Percentiles rank a stretch among this genome's conserved stretches.
These are phyloP conservation scores for Melanogrammus aeglefinus DNA, from an alignment of 2,797 vertebrate species.

Conservation along the genomic window DNA sequence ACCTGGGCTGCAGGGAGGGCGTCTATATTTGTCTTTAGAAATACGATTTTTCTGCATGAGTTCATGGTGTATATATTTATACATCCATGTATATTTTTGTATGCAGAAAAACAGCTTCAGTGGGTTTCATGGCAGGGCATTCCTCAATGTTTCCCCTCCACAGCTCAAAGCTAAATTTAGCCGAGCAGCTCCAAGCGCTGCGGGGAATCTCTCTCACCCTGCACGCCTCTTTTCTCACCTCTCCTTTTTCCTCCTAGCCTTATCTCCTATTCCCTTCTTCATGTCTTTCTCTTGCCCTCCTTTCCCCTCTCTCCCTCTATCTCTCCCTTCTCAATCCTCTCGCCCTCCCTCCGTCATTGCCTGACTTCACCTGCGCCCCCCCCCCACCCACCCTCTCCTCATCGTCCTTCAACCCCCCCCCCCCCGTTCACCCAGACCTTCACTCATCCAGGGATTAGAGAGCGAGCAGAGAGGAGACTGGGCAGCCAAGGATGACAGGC, in stretches of 20 bases:
- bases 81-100: too few species aligned
- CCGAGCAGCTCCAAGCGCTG: slow-evolving; percentile 32
- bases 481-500: slow-evolving; percentile 16
- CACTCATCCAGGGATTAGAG: slow-evolving; percentile 33
- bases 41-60: neutral
- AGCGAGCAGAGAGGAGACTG: slow-evolving; percentile 24
- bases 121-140: neutral
- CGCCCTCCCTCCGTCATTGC: neutral
- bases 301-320: neutral
- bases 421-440: slow-evolving; percentile 34
- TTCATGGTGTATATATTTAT: too few species aligned
- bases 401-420: slow-evolving; percentile 32
- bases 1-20: slow-evolving; percentile 16
- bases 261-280: slow-evolving; percentile 14
- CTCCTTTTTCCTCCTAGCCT: slow-evolving; percentile 32
- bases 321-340: neutral
- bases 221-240: slow-evolving; percentile 23
- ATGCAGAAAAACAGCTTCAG: too few species aligned
- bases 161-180: slow-evolving; percentile 49
- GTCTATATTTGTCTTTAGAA: neutral
- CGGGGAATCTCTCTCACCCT: slow-evolving; percentile 33
- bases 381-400: slow-evolving; percentile 10
- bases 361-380: neutral
- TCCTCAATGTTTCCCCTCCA: slow-evolving; percentile 21
- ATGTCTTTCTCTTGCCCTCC: neutral